phyloP scores from a whole-genome alignment of 2,797 vertebrate species.

The Esox lucius region DNA sequence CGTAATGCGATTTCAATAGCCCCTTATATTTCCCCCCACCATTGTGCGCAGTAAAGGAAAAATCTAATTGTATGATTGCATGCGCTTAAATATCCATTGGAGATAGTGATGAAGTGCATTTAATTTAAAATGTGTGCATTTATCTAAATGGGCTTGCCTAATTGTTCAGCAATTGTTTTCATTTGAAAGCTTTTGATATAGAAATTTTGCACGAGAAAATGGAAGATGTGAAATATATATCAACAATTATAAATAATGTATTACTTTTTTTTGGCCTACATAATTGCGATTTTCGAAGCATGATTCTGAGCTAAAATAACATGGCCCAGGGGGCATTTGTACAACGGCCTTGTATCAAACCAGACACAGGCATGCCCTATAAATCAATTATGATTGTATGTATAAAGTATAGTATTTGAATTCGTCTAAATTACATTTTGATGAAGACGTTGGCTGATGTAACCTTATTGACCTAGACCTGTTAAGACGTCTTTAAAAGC shows the following conservation, averaged over 20 bases:
- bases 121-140: not conserved
- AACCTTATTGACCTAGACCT: not conserved
- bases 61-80: not conserved
- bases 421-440: not conserved
- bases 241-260: not conserved
- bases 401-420: not conserved
- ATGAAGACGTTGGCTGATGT: not conserved
- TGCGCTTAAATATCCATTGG: not conserved
- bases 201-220: not conserved
- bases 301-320: not conserved
- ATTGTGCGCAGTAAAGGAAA: not conserved
- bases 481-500: constrained; percentile 18
- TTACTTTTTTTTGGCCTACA: not conserved
- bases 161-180: not conserved
- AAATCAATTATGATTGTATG: not conserved
- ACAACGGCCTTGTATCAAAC: not conserved
- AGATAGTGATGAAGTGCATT: not conserved
- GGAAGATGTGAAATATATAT: not conserved
- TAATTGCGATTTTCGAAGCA: not conserved
- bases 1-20: not conserved
- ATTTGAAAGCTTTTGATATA: not conserved
- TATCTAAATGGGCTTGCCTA: not conserved
- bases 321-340: not conserved
- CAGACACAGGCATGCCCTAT: not conserved
- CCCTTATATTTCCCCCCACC: not conserved